Evolutionary conservation across 2,113 vertebrate species (phyloP).

Genomic region (Carollia perspicillata): DNA sequence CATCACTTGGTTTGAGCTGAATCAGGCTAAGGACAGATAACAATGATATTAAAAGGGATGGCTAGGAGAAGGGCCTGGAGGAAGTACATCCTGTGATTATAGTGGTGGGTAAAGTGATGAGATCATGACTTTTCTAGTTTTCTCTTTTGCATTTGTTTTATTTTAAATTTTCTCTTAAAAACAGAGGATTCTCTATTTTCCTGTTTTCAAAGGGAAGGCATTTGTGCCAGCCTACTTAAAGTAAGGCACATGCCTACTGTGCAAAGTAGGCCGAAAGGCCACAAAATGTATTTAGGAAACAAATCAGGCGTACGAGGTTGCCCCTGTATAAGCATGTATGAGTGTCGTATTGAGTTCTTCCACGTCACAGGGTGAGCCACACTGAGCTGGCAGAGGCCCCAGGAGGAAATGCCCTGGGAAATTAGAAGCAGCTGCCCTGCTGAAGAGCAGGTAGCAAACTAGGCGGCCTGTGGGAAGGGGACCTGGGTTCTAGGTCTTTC

Average conservation of each 20-base stretch:
- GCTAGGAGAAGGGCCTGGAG: background rate
- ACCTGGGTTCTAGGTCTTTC: background rate
- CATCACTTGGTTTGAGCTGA: background rate
- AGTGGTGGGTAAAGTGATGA: background rate
- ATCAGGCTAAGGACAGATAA: background rate
- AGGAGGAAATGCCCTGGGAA: conserved; percentile 1
- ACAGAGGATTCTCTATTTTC: conserved; percentile 16
- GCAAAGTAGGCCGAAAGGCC: conserved; percentile 33
- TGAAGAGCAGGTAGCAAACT: background rate
- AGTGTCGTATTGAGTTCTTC: conserved; percentile 30
- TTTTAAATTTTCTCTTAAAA: background rate
- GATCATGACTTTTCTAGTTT: background rate
- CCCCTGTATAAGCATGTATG: conserved; percentile 28
- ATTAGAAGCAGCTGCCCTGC: background rate
- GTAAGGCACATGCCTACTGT: conserved; percentile 21
- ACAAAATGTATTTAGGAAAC: conserved; percentile 48
- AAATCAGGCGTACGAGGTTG: conserved; percentile 29
- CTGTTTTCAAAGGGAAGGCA: conserved; percentile 24
- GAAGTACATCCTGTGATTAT: background rate
- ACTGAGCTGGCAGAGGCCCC: conserved; percentile 21
- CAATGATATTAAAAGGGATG: background rate
- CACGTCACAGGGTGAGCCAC: background rate
- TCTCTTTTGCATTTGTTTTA: conserved; percentile 22
- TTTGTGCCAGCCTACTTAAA: conserved; percentile 49
- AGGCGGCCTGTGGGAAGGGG: background rate